A percentile compares a stretch with the other conserved stretches of the same genome.
These are phyloP conservation scores for Acridotheres tristis DNA, from an alignment of 2,797 vertebrate genomes.

Conservation along the genomic window DNA sequence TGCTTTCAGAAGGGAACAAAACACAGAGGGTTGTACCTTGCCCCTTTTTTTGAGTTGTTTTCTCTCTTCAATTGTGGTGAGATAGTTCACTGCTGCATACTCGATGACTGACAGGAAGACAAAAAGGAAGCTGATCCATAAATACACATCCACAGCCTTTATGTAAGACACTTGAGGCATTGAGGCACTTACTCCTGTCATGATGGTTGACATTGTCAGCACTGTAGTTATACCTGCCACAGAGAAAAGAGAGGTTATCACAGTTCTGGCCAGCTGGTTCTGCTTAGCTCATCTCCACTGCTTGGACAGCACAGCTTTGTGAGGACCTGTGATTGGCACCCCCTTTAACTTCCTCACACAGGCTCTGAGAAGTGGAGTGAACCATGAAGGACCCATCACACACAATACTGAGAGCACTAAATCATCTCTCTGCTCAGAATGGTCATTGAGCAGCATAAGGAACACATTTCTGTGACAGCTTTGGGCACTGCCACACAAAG, in stretches of 20 bases:
- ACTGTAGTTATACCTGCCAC: slow-evolving; percentile 89
- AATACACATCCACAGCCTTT: slow-evolving; percentile 90
- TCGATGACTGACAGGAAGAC: slow-evolving; percentile 91
- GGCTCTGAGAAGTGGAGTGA: not conserved
- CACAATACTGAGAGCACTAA: not conserved
- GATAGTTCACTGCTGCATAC: slow-evolving; percentile 91
- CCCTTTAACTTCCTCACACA: not conserved
- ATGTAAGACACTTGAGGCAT: slow-evolving; percentile 94
- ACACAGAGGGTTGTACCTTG: slow-evolving; percentile 77
- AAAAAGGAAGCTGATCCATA: slow-evolving; percentile 93
- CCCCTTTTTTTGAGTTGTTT: slow-evolving; percentile 81
- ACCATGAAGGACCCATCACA: not conserved
- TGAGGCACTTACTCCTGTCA: slow-evolving; percentile 89
- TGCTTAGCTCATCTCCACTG: not conserved
- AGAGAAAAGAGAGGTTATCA: not conserved
- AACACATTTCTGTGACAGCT: not conserved
- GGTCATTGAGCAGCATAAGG: not conserved
- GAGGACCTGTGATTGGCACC: not conserved
- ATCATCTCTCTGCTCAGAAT: not conserved
- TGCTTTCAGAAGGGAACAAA: not conserved
- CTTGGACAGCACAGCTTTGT: not conserved
- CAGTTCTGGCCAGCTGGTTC: not conserved
- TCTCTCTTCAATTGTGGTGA: slow-evolving; percentile 88
- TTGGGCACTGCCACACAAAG: not conserved
- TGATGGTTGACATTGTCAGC: slow-evolving; percentile 92